Conservation (phyloP, 2,888 invertebrate species). For the Eilema sororculum region DNA sequence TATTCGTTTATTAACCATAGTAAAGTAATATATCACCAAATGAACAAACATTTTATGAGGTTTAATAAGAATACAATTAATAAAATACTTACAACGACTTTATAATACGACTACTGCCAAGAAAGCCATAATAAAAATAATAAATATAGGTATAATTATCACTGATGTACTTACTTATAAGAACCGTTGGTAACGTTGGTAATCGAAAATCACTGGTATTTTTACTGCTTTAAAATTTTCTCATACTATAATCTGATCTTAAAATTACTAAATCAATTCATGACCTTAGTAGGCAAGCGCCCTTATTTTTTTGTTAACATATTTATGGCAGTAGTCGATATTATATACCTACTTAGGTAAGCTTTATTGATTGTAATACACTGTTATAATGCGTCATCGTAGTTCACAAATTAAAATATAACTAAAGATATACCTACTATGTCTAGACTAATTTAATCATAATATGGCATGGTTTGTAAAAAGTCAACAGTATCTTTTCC, state of each 20-base stretch:
- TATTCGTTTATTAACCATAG: background rate
- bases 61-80: constrained; percentile 1
- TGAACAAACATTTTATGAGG: background rate
- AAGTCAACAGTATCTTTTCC: background rate
- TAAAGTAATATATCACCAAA: constrained; percentile 7
- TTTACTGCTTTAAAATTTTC: too few species aligned
- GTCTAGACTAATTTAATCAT: background rate
- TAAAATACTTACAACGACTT: background rate
- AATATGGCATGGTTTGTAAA: background rate
- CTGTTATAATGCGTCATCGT: background rate
- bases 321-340: background rate
- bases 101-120: background rate
- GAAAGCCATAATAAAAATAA: too few species aligned
- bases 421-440: background rate
- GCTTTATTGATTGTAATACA: too few species aligned
- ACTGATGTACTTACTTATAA: too few species aligned
- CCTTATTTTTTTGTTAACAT: background rate
- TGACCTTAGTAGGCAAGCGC: background rate
- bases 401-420: background rate
- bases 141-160: background rate
- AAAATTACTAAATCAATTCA: background rate
- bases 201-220: too few species aligned
- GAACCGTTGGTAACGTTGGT: background rate
- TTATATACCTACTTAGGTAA: background rate
- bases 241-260: too few species aligned